Evolutionary conservation across 2,797 vertebrate species (phyloP), one percentile per base, ranked within the genome.

Genomic region (Hoplostethus atlanticus): DNA sequence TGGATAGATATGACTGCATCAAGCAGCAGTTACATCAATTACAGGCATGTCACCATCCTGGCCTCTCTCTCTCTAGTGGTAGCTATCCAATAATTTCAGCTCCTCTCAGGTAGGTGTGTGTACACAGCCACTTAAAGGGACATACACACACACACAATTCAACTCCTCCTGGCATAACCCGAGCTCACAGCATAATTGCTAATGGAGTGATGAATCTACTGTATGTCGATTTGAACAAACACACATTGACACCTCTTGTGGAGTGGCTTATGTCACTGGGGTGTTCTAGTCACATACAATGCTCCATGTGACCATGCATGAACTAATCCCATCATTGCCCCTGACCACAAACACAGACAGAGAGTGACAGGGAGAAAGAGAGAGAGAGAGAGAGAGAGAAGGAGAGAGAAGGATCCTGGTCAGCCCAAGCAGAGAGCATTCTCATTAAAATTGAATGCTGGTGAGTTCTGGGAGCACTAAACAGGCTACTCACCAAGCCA

Each of bases 371-470:
- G 54, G 48, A 54, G 64, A 68, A 42, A 28, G 76, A 44, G 76
- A 71, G 73, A 42, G 62, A 55, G 67, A 77, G 81, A 77, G 80
- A 44, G 51, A 54, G 21, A 30, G 51, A 54, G 57, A 21, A 1
- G 1, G 21, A 21, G 21, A 54, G 67, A 71, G 48, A 28, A 1
- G 63, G 38, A 66, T 25, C 73, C 87, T 73, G 69, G 81, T 81
- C 77, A 83, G 79, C 65, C 73, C 58, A 69, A 80, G 79, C 68
- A 77, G 76, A 92, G 92, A 78, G 71, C 69, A 77, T 89, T 76
- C 81, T 89, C 85, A 89, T 93, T 88, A 86, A 94, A 91, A 58
- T 86, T 94, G 90, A 77, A 93, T 86, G 72, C 50, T 13, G 68
- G 71, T 76, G 83, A 86, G 77, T 86, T 84, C 85, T 88, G 86